Conservation (phyloP, 2,113 vertebrate species). For the Xerus inauris region DNA sequence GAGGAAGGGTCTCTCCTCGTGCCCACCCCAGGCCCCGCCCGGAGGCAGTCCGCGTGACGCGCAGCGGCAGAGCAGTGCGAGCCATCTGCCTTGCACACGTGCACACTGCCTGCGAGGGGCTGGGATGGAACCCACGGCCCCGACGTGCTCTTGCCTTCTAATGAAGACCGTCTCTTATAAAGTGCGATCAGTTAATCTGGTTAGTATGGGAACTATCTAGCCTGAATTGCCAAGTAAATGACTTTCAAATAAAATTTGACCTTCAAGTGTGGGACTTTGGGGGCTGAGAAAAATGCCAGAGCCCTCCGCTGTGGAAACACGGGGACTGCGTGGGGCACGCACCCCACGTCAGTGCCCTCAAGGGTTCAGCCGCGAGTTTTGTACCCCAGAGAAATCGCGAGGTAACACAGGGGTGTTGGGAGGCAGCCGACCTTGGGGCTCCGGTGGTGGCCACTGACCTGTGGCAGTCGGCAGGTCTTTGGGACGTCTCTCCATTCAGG, state of each 20-base stretch:
- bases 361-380: too few relatives aligned
- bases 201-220: not conserved
- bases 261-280: not conserved
- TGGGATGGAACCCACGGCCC: not conserved
- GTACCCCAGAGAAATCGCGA: too few relatives aligned
- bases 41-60: not conserved
- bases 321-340: not conserved
- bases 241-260: not conserved
- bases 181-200: not conserved
- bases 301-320: not conserved
- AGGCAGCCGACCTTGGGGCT: too few relatives aligned
- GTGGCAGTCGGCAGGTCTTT: too few relatives aligned
- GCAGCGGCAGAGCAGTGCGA: not conserved
- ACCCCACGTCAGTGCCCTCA: not conserved
- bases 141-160: not conserved
- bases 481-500: too few relatives aligned
- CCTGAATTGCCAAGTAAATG: not conserved
- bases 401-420: too few relatives aligned
- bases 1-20: not conserved
- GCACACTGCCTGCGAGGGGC: not conserved
- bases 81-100: not conserved
- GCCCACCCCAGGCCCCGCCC: too few relatives aligned
- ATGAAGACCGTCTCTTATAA: not conserved
- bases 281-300: not conserved
- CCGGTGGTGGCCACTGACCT: too few relatives aligned